Evolutionary conservation across 1,140 invertebrate genomes (phyloP).

Genomic region (Lineus longissimus): DNA sequence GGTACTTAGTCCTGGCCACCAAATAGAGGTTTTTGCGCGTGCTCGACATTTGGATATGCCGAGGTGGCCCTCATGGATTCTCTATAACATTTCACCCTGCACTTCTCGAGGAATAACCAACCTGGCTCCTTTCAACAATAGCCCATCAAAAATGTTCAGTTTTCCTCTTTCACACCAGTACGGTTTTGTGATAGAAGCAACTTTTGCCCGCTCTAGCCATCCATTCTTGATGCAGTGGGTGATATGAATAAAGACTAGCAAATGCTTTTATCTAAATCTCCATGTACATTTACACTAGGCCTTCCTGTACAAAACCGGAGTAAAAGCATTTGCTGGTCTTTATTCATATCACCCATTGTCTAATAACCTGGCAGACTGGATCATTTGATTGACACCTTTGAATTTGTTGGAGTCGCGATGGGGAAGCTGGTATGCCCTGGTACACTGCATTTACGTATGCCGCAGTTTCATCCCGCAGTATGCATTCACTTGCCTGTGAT

Average conservation of each 20-base stretch:
- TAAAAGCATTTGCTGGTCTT: too few relatives aligned
- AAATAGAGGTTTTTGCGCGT: constrained; percentile 16
- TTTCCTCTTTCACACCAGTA: constrained; percentile 5
- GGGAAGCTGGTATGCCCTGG: constrained; percentile 1
- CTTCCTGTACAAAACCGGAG: too few relatives aligned
- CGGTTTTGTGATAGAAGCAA: background rate
- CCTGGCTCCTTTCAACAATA: constrained; percentile 8
- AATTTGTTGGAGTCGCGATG: constrained; percentile 8
- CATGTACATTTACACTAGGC: too few relatives aligned
- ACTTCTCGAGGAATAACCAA: constrained; percentile 7
- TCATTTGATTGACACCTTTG: constrained; percentile 8
- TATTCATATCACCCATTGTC: too few relatives aligned
- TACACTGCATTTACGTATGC: constrained; percentile 5
- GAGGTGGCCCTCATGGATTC: constrained; percentile 19
- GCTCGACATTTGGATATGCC: constrained; percentile 18
- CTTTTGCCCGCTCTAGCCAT: constrained; percentile 11
- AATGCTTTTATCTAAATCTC: too few relatives aligned
- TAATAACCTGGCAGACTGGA: constrained; percentile 2
- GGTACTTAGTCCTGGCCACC: constrained; percentile 20
- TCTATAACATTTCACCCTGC: constrained; percentile 6
- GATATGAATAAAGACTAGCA: too few relatives aligned
- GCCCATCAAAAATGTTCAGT: constrained; percentile 11
- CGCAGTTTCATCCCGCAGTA: constrained; percentile 7
- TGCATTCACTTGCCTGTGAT: background rate
- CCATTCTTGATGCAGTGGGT: constrained; percentile 7